Evolutionary conservation across 2,888 invertebrate genomes (phyloP), one percentile per base, ranked within the genome.

Genomic region (Tanaodytes sp.): DNA sequence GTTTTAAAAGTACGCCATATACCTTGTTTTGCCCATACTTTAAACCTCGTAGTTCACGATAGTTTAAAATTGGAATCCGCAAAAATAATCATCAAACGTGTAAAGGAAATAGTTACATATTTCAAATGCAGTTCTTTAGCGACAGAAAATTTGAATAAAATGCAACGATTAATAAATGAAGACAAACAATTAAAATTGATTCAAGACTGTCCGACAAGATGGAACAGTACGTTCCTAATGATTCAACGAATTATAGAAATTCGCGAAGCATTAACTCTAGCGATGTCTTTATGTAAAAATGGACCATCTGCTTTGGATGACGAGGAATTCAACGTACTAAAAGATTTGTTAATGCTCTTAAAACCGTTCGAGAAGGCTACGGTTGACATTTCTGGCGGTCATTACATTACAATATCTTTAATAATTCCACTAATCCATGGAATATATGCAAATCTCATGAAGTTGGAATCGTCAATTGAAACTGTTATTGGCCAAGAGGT

Each of bases 291-390:
- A n/a, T 51, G 37, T 18, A 51, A 37, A 19, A 23, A 37, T 14
- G 49, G 49, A 37, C 49, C 49, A 14, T 1, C n/a, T 4, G 3
- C 14, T 1, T 37, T 51, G 14, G 1, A 20, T 3, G 9, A 20
- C 14, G 23, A 51, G 3, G 23, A 23, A 14, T 4, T 51, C 9
- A 9, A 2, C 1, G 19, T 51, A 37, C 19, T 51, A 8, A 14
- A 36, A 19, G 37, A 51, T 37, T 2, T 51, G 2, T 2, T 12
- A 23, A 1, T 15, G 9, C 8, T 51, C 1, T 14, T 51, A 9
- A 20, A 51, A 11, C 49, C 49, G 1, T 51, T 51, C 23, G 37
- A 51, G 15, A 36, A 37, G 19, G 37, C 37, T 9, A 51, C 23
- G 2, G 18, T 1, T 3, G 49, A 51, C 11, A 51, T 51, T 19